Conservation (phyloP, 2,113 vertebrate species). For the Onychostruthus taczanowskii region DNA sequence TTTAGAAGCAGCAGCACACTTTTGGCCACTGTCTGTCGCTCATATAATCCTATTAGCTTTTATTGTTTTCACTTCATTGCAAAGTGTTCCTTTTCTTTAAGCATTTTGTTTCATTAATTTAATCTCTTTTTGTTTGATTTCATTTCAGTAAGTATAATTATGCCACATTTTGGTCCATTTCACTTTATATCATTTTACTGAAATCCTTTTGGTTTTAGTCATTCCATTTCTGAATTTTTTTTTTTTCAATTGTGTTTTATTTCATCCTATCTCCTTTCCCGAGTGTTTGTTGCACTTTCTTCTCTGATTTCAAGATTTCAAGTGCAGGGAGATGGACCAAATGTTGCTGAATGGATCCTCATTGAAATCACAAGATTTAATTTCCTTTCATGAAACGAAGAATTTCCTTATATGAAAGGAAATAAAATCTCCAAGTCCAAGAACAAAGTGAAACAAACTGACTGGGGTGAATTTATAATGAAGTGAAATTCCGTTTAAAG, state of each 20-base stretch:
- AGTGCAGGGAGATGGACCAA: background rate
- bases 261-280: background rate
- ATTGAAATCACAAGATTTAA: accelerated
- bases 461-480: background rate
- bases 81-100: background rate
- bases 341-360: background rate
- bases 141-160: background rate
- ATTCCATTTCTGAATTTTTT: background rate
- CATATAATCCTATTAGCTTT: too few relatives aligned
- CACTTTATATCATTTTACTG: background rate
- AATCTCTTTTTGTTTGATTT: background rate
- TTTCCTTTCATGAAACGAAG: background rate
- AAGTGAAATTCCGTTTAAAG: background rate
- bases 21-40: background rate
- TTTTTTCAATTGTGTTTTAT: background rate
- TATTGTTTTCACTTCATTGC: background rate
- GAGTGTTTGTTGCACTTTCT: background rate
- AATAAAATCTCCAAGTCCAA: background rate
- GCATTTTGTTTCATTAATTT: background rate
- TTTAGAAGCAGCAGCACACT: background rate
- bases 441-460: background rate
- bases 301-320: background rate
- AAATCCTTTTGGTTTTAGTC: background rate
- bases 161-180: background rate
- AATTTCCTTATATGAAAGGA: background rate